Base-by-base conservation (phyloP, 2,797 vertebrate species). In the Enteromius trimaculatus region DNA sequence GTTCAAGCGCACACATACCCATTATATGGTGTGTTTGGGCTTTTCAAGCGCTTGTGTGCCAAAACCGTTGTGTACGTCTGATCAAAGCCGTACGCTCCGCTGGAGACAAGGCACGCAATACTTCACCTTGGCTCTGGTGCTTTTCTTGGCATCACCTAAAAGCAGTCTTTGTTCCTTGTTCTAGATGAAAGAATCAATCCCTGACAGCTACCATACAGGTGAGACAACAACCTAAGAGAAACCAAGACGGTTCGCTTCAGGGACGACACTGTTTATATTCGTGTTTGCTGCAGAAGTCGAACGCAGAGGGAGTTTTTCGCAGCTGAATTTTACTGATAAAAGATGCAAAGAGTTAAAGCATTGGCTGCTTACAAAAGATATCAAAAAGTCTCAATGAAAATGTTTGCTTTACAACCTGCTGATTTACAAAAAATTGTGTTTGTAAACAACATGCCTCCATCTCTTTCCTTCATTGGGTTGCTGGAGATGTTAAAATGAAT, bases 131-230 rank as follows among this genome's bases (percentile, higher is more conserved):
- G 68, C 82, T 69, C 74, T 39, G 81, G 34, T 72, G 81, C 81
- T 84, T 84, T 72, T 80, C 87, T 70, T 84, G 86, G 81, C 79
- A 70, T 77, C 70, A 68, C 74, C 81, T 79, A 79, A 88, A 85
- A 84, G 83, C 68, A 80, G 26, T 80, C 77, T 79, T 86, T 80
- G 76, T 87, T 85, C 70, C 70, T 79, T 78, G 13, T 64, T 79
- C 72, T 74, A 80, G 84, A 88, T 86, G 87, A 88, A 85, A 85
- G 87, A 64, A 76, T 17, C 16, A 55, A 74, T 26, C 42, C 60
- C 70, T 76, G 83, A 80, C 80, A 82, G 58, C 23, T 72, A 74
- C 49, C 72, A 49, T 62, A 64, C 81, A 86, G 83, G 85, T 87
- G 84, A 80, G 79, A 80, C 85, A 83, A 75, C 65, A 74, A 53